Evolutionary conservation across 2,888 invertebrate species (phyloP).

Genomic region (Rotaria sp.): DNA sequence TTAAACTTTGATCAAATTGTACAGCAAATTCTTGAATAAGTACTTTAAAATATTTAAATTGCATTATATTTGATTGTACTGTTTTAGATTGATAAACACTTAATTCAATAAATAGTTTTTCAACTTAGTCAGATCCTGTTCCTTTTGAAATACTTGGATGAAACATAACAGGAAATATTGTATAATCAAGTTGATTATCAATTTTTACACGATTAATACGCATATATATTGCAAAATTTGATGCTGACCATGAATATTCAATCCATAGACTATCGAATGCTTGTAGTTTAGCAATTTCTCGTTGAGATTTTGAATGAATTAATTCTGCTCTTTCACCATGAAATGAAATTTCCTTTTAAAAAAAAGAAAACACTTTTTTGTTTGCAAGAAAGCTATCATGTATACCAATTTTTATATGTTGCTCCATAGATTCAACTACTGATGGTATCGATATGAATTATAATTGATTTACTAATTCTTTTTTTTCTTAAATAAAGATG

Average conservation of each 20-base stretch:
- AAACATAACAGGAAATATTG: slow-evolving; percentile 67
- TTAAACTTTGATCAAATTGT: slow-evolving; percentile 84
- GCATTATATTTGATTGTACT: slow-evolving; percentile 34
- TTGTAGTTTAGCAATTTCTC: neutral
- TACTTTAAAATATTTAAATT: slow-evolving; percentile 72
- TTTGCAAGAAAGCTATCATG: slow-evolving; percentile 22
- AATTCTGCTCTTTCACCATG: neutral
- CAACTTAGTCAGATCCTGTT: slow-evolving; percentile 54
- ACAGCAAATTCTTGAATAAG: slow-evolving; percentile 85
- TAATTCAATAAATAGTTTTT: slow-evolving; percentile 39
- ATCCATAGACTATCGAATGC: neutral
- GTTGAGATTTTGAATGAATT: neutral
- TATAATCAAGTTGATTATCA: slow-evolving; percentile 83
- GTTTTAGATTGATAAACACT: slow-evolving; percentile 28
- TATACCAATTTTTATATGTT: neutral
- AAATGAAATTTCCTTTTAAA: neutral
- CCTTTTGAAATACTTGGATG: slow-evolving; percentile 27
- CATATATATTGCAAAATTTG: neutral
- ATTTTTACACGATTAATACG: slow-evolving; percentile 54
- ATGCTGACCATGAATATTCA: neutral
- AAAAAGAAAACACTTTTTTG: neutral
- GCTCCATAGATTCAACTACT: neutral
- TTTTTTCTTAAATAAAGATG: neutral
- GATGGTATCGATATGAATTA: too few species aligned
- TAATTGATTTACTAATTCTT: neutral